Conservation (phyloP, 2,113 vertebrate genomes). For the Grammomys surdaster region DNA sequence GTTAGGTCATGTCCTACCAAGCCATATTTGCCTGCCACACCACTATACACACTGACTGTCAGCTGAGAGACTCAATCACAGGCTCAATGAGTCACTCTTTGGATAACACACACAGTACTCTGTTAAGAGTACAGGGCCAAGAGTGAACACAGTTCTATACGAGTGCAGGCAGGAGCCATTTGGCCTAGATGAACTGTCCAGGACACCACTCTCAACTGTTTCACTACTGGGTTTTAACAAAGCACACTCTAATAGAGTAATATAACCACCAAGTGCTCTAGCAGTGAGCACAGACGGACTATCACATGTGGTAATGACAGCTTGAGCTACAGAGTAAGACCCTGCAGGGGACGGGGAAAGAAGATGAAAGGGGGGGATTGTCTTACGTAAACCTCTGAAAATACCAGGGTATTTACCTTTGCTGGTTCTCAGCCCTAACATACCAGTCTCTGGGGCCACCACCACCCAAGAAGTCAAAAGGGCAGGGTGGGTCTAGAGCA, state of each 20-base stretch:
- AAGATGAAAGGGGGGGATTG: no score
- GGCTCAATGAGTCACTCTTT: background rate
- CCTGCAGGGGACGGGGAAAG: background rate
- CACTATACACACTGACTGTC: background rate
- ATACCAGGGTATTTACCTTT: background rate
- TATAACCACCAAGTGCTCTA: background rate
- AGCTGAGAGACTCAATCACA: background rate
- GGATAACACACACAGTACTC: background rate
- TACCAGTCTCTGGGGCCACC: background rate
- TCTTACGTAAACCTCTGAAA: background rate
- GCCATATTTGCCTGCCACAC: background rate
- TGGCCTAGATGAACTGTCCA: background rate
- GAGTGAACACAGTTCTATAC: background rate
- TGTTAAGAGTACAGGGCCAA: background rate
- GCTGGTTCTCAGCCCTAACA: background rate
- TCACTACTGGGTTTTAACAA: background rate
- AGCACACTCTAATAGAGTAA: background rate
- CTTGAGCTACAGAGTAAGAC: background rate
- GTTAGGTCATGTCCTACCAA: background rate
- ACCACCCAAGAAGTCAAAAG: background rate
- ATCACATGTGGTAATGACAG: fast-evolving
- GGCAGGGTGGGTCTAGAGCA: background rate
- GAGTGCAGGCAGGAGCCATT: background rate
- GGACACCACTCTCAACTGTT: background rate
- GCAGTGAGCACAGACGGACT: background rate